Evolutionary conservation across 1,140 invertebrate species (phyloP), one percentile per base, ranked within the genome.

Genomic region (Aplysia californica): DNA sequence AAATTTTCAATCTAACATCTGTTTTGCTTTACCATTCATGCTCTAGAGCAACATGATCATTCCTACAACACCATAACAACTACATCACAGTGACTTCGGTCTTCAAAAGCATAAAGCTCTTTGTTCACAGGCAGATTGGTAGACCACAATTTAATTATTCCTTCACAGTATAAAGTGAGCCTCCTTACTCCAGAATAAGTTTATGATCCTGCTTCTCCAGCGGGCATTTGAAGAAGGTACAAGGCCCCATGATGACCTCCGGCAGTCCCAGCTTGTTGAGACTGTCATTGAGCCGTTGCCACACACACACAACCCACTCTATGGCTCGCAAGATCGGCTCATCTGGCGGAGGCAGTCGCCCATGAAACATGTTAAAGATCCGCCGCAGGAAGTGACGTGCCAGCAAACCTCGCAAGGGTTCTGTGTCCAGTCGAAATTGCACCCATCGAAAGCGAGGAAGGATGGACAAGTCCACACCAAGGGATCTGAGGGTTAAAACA

Each of bases 381-480:
- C 82, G 81, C 26, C 88, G 80, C 15, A 84, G 79, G 55, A 88
- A 81, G 68, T 88, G 85, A 33, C 88, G 80, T 35, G 86, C 83
- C 31, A 89, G 78, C 2, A 88, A 78, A 69, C 84, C 82, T 58
- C 83, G 75, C 26, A 87, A 79, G 33, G 88, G 88, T 76, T 89
- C 88, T 23, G 83, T 83, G 58, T 87, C 86, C 35, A 86, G 80
- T 23, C 85, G 84, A 68, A 87, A 84, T 72, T 88, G 87, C 35
- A 88, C 85, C 88, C 88, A 89, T 35, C 86, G 84, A 79, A 89
- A 88, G 21, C 85, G 75, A 50, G 88, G 88, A 75, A 88, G 86
- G 58, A 88, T 82, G 26, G 81, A 79, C 10, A 87, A 78, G 33
- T 88, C 87, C 35, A 88, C 77, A 18, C 88, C 86, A 61, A 84